phyloP scores from a whole-genome alignment of 2,888 invertebrate genomes.

The Cynaeus angustus region DNA sequence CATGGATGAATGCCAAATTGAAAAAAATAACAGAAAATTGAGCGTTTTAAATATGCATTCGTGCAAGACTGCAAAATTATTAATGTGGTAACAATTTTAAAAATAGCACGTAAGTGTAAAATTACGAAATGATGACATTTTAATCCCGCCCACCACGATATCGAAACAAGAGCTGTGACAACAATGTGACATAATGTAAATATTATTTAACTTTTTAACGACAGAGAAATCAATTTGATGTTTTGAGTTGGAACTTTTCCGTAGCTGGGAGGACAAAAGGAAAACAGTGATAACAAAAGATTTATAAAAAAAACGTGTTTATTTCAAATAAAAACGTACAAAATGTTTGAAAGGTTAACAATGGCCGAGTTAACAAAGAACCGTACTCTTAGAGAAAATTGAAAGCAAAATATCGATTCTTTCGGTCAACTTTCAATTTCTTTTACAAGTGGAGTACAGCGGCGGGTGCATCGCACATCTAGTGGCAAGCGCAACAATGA shows the following conservation, averaged over 20 bases:
- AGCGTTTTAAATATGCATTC: constrained; percentile 15
- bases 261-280: background rate
- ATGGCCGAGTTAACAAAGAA: constrained; percentile 8
- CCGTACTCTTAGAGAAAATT: constrained; percentile 17
- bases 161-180: background rate
- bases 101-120: constrained; percentile 3
- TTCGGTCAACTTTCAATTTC: constrained; percentile 26
- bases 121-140: constrained; percentile 10
- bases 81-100: background rate
- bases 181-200: background rate
- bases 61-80: constrained; percentile 16
- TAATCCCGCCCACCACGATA: background rate
- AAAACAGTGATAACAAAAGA: constrained; percentile 27
- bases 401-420: constrained; percentile 11
- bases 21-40: background rate
- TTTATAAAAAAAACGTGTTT: constrained; percentile 18
- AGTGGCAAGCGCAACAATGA: constrained; percentile 46
- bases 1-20: constrained; percentile 23
- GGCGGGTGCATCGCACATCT: constrained; percentile 7
- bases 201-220: no score
- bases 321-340: constrained; percentile 34
- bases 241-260: constrained; percentile 11
- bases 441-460: constrained; percentile 23
- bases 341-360: constrained; percentile 9
- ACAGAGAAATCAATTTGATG: no score